Evolutionary conservation across 2,797 vertebrate genomes (phyloP).

Genomic region (Pteronotus mesoamericanus): DNA sequence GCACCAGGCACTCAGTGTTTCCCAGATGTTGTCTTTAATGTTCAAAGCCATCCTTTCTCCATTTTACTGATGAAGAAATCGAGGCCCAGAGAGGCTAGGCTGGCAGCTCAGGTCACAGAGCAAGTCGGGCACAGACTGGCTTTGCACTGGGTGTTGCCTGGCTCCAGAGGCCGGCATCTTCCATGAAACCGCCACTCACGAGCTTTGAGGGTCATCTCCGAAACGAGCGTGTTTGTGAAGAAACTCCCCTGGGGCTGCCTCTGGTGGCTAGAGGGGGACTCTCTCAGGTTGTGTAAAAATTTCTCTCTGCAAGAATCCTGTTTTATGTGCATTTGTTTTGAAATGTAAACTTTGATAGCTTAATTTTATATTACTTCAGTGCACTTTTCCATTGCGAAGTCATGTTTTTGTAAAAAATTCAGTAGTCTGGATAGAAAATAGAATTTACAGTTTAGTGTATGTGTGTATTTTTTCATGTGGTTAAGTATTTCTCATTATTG

Average conservation of each 20-base stretch:
- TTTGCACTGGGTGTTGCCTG: background rate
- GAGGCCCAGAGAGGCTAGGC: background rate
- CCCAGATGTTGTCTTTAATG: background rate
- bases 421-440: background rate
- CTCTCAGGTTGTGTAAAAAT: background rate
- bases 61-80: background rate
- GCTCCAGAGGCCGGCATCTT: background rate
- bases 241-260: background rate
- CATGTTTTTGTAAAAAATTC: slow-evolving; percentile 4
- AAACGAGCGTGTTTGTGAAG: background rate
- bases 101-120: background rate
- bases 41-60: background rate
- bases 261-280: background rate
- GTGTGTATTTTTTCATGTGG: background rate
- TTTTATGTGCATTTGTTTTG: background rate
- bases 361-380: background rate
- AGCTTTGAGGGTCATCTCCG: background rate
- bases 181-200: background rate
- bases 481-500: background rate
- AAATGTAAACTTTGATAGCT: background rate
- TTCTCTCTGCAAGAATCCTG: background rate
- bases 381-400: background rate
- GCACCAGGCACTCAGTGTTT: background rate
- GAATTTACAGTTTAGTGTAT: background rate
- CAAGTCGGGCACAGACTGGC: background rate